Evolutionary conservation across 1,140 invertebrate species (phyloP).

Genomic region (Anastrepha obliqua): DNA sequence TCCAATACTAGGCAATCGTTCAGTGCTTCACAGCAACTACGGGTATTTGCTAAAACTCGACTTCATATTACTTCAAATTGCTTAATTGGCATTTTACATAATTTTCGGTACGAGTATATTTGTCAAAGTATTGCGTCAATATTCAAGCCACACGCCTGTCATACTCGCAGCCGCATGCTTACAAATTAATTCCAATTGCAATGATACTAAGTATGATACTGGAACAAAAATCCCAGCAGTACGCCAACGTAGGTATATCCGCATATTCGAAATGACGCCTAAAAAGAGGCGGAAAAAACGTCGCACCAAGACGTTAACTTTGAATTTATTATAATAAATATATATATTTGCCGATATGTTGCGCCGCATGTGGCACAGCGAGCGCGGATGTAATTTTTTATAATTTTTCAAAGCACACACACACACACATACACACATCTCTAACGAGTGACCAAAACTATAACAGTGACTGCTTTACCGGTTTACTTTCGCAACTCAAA

Average conservation of each 20-base stretch:
- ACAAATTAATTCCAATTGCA: not conserved
- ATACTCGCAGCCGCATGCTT: not conserved
- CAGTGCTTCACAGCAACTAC: not conserved
- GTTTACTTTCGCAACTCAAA: constrained; percentile 44
- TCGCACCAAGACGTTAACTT: not conserved
- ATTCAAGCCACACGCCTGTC: constrained; percentile 20
- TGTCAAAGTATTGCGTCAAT: constrained; percentile 52
- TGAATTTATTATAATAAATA: constrained; percentile 48
- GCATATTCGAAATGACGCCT: constrained; percentile 8
- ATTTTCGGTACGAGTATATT: constrained; percentile 47
- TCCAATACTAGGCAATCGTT: not conserved
- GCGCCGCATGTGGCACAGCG: not conserved
- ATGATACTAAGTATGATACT: not conserved
- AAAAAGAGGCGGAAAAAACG: not conserved
- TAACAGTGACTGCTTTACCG: constrained; percentile 33
- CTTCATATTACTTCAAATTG: constrained; percentile 40
- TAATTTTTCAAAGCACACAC: not conserved
- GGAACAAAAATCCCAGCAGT: not conserved
- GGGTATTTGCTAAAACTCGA: not conserved
- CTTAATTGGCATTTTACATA: constrained; percentile 53
- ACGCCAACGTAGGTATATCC: not conserved
- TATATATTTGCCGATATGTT: constrained; percentile 26
- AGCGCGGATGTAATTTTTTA: constrained; percentile 38
- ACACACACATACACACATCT: not conserved
- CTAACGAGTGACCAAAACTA: not conserved